Conservation (phyloP, 2,888 invertebrate genomes). For the Eilema depressum region DNA sequence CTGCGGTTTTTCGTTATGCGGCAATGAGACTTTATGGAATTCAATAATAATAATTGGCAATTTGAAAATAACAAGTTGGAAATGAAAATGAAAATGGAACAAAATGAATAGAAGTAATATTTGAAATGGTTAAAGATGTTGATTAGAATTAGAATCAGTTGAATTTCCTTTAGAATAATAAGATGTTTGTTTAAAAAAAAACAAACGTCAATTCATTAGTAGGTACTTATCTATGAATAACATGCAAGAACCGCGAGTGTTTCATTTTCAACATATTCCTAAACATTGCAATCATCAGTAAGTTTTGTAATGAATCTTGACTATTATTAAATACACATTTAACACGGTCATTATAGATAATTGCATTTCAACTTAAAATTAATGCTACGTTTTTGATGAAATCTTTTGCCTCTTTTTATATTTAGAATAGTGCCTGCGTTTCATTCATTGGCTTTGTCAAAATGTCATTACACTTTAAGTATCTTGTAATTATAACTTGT, state of each 20-base stretch:
- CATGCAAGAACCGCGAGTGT: constrained; percentile 15
- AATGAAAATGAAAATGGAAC: too few species aligned
- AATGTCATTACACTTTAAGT: constrained; percentile 15
- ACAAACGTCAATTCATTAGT: constrained; percentile 16
- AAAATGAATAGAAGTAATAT: constrained; percentile 35
- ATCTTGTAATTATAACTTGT: constrained; percentile 25
- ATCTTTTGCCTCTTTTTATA: neutral
- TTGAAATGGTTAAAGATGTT: neutral
- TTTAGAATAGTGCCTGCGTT: neutral
- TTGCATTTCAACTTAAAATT: constrained; percentile 6
- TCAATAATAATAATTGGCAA: constrained; percentile 52
- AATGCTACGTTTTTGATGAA: neutral
- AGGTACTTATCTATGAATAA: constrained; percentile 19
- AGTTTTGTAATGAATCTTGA: constrained; percentile 13
- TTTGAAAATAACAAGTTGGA: too few species aligned
- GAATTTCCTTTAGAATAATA: constrained; percentile 2
- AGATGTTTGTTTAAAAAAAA: neutral
- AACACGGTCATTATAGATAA: neutral
- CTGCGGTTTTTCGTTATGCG: constrained; percentile 65
- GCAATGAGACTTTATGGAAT: constrained; percentile 48
- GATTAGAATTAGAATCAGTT: neutral
- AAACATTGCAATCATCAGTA: constrained; percentile 1
- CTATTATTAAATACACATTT: constrained; percentile 6
- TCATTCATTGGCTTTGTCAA: neutral
- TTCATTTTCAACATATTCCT: constrained; percentile 6